A percentile compares a stretch with the other conserved stretches of the same genome.
Conservation (phyloP, 1,140 invertebrate genomes). For the Drosophila melanica region DNA sequence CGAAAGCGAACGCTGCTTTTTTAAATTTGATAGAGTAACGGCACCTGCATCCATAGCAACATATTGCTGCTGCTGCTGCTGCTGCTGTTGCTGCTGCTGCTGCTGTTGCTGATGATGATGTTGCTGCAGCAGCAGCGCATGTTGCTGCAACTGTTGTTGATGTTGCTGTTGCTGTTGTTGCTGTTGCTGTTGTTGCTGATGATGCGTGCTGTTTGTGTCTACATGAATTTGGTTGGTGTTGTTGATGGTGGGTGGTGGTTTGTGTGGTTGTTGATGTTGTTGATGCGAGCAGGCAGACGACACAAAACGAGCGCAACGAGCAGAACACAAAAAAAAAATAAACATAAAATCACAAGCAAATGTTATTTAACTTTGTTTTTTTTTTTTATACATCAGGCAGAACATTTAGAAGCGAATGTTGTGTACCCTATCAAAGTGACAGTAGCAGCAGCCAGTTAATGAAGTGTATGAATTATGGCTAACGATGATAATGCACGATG, state of each 20-base stretch:
- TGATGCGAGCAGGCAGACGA: conserved; percentile 60
- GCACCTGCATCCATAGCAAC: conserved; percentile 68
- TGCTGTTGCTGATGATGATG: conserved; percentile 85
- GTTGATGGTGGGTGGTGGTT: conserved; percentile 21
- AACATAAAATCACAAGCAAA: conserved; percentile 72
- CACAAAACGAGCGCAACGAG: conserved; percentile 58
- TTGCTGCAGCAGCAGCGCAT: conserved; percentile 66
- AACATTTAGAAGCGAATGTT: conserved; percentile 23
- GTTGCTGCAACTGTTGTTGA: conserved; percentile 56
- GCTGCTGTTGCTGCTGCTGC: conserved; percentile 71
- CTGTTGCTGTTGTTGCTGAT: conserved; percentile 55
- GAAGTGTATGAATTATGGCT: not conserved
- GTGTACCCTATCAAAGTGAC: conserved; percentile 41
- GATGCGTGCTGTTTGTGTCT: conserved; percentile 78
- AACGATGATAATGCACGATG: too few species aligned
- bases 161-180: conserved; percentile 40
- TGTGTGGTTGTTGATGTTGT: conserved; percentile 33
- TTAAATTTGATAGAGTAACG: conserved; percentile 92
- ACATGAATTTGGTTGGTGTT: conserved; percentile 47
- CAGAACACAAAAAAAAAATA: conserved; percentile 54
- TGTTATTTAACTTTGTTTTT: conserved; percentile 62
- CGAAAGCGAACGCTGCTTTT: conserved; percentile 93
- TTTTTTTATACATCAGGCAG: not conserved
- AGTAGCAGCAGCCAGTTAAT: not conserved
- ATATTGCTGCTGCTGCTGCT: conserved; percentile 77